These are phyloP conservation scores for Synanthedon vespiformis DNA, from an alignment of 2,888 invertebrate genomes.

Conservation along the genomic window DNA sequence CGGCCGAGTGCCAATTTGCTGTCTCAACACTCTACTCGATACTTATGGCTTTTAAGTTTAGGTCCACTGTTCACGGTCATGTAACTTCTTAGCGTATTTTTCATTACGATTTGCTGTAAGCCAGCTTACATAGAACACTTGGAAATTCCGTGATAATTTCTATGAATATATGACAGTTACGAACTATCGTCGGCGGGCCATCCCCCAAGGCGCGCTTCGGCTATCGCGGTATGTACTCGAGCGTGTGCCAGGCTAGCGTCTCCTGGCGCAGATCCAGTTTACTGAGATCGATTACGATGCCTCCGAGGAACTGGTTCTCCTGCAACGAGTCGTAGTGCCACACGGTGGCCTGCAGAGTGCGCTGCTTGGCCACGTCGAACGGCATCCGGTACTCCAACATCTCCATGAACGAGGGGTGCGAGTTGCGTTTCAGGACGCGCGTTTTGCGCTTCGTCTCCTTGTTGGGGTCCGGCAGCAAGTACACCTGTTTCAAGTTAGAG, in stretches of 20 bases:
- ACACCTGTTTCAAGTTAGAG: slow-evolving; percentile 54
- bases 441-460: slow-evolving; percentile 97
- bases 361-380: slow-evolving; percentile 78
- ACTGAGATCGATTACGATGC: slow-evolving; percentile 83
- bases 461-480: slow-evolving; percentile 90
- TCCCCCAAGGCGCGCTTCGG: slow-evolving; percentile 22
- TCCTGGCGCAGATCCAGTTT: slow-evolving; percentile 82
- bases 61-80: too few relatives aligned
- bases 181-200: too few relatives aligned
- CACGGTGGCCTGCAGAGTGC: slow-evolving; percentile 90
- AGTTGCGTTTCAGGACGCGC: slow-evolving; percentile 89
- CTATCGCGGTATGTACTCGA: slow-evolving; percentile 70
- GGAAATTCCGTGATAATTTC: too few relatives aligned
- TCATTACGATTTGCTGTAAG: too few relatives aligned
- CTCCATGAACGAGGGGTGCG: slow-evolving; percentile 98
- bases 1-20: too few relatives aligned
- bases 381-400: slow-evolving; percentile 93
- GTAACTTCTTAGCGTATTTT: too few relatives aligned
- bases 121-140: too few relatives aligned
- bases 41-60: too few relatives aligned
- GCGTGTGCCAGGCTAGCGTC: slow-evolving; percentile 87
- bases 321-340: slow-evolving; percentile 95
- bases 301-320: slow-evolving; percentile 95
- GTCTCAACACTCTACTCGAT: too few relatives aligned
- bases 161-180: too few relatives aligned